phyloP scores from a whole-genome alignment of 2,888 invertebrate genomes.

The Leptothorax acervorum region DNA sequence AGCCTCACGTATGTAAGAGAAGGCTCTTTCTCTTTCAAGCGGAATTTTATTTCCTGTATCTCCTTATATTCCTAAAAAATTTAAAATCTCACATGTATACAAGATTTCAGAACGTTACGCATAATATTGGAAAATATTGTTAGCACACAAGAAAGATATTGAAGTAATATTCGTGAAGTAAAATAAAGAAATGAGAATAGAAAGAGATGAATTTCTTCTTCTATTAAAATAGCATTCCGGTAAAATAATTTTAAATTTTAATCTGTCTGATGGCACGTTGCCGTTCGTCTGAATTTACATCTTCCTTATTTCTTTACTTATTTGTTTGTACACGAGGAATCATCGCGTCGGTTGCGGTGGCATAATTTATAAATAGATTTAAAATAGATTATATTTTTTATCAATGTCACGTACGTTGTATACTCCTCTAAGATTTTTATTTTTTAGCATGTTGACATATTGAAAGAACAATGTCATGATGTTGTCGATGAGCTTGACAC shows the following conservation, averaged over 20 bases:
- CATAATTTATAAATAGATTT: background rate
- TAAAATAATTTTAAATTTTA: background rate
- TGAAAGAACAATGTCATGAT: constrained; percentile 93
- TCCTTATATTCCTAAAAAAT: constrained; percentile 90
- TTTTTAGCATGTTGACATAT: constrained; percentile 94
- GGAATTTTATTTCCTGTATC: constrained; percentile 93
- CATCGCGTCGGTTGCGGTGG: background rate
- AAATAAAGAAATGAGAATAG: background rate
- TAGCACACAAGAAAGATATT: background rate
- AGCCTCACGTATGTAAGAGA: constrained; percentile 90
- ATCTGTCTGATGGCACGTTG: background rate
- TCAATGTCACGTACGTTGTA: constrained; percentile 87
- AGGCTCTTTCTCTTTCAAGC: constrained; percentile 94
- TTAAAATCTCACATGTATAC: background rate
- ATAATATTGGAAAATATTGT: too few species aligned
- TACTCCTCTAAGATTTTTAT: constrained; percentile 92
- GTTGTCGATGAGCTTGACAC: constrained; percentile 95
- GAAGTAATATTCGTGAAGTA: background rate
- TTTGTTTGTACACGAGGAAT: background rate
- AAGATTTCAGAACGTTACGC: background rate
- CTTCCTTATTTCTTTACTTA: too few species aligned
- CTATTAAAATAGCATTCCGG: background rate
- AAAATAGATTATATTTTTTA: background rate
- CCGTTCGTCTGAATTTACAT: background rate
- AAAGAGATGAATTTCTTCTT: background rate